Base-by-base conservation (phyloP, 2,797 vertebrate genomes). In the Gallinago solitaria region DNA sequence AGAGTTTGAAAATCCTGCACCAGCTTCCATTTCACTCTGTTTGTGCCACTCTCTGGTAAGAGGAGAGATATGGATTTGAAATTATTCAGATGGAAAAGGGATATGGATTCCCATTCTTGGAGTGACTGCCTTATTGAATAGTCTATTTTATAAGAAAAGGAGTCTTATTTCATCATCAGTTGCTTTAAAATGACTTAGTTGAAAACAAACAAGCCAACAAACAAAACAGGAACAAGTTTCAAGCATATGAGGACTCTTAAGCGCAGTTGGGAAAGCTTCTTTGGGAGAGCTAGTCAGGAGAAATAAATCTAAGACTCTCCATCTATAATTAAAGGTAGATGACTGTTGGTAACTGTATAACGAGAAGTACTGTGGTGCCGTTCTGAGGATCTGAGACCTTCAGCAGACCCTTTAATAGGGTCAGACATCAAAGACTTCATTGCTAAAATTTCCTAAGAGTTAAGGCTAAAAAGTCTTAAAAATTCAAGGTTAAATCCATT, bases 391-490 rank as follows among this genome's bases (percentile, higher is more conserved):
- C 18, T 70, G n/a, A 80, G 43, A 47, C 12, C 3, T 13, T 21
- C 67, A n/a, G 43, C 8, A 70, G 18, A 73, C 3, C 3, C 13
- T 37, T 8, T 39, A 63, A 37, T 20, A 74, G 4, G 1, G 0
- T 33, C 27, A 87, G 18, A n/a, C 6, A 59, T 79, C 48, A 69
- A 91, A 28, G 15, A 77, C 3, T 41, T 77, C 3, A 33, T 45
- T 51, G 17, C 9, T 85, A 70, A 65, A 47, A 11, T 56, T 64
- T 90, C 10, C 7, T 73, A 65, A 33, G 5, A 25, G 3, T 65
- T 71, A 75, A 71, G 73, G 32, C 2, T 37, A 11, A 81, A 93
- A 71, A 45, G 12, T 32, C 32, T 57, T 75, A 32, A 53, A 68
- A 59, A 56, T 16, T 54, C 32, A n/a, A n/a, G 9, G 9, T 78